Base-by-base conservation (phyloP, 2,797 vertebrate genomes). In the Pachyuromys duprasi region DNA sequence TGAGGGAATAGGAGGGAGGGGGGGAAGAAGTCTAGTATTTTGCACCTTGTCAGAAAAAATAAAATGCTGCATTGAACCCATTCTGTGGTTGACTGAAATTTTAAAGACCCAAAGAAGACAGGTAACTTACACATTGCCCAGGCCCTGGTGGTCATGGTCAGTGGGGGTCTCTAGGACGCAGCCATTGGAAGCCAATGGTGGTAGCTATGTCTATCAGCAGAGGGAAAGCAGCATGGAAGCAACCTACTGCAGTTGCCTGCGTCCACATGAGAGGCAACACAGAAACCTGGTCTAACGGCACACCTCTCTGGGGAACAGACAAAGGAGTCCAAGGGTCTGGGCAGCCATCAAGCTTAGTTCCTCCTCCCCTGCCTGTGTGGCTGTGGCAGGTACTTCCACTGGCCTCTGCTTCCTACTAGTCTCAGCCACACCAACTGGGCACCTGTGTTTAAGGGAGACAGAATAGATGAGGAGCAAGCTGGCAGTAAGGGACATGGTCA, bases 261-360 rank as follows among this genome's bases (percentile, higher is more conserved):
- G 96, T 96, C 97, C 94, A 96, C 94, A 3, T 24, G 89, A 89
- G 79, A 95, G 89, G 63, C 81, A 76, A n/a, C 72, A 92, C 96
- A 88, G 86, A 5, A 15, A 31, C 22, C 95, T 92, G 90, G 88
- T 92, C 95, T 80, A 96, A 97, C 45, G 96, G 95, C 88, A 96
- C 96, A 95, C 87, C 90, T 92, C 91, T 96, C 97, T 96, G 94
- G 96, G 92, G 97, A 94, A 76, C 84, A 95, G 96, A 93, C 57
- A 65, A 97, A 92, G 92, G 96, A 97, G 95, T 87, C 91, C 97
- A 15, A 2, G 22, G 5, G n/a, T 31, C 33, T 69, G 13, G 55
- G 42, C 53, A 22, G 63, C 22, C 7, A 55, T 28, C 26, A 26
- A 11, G 39, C 60, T 24, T 74, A 36, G 13, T 33, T 12, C 11